These are phyloP conservation scores for Diadegma fenestrale DNA, from an alignment of 2,888 invertebrate species.

Conservation along the genomic window DNA sequence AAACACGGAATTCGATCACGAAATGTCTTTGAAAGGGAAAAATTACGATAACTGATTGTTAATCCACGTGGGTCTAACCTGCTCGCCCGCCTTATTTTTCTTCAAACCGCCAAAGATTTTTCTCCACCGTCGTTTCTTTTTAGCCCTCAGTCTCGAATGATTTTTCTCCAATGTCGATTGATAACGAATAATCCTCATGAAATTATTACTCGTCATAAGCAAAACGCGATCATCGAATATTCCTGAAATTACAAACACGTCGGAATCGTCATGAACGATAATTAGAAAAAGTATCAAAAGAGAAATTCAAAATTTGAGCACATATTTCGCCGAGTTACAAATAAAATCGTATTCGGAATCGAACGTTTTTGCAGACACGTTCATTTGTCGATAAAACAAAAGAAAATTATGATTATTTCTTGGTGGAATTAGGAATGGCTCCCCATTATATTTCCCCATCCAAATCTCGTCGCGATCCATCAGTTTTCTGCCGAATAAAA, in stretches of 20 bases:
- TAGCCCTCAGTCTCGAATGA: neutral
- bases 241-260: neutral
- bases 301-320: neutral
- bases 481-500: too few relatives aligned
- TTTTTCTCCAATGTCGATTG: neutral
- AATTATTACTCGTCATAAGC: neutral
- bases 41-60: neutral
- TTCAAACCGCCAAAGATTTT: neutral
- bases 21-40: neutral
- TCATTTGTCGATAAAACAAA: too few relatives aligned
- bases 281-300: neutral
- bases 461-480: too few relatives aligned
- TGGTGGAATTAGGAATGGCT: too few relatives aligned
- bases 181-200: neutral
- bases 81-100: constrained; percentile 4
- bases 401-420: too few relatives aligned
- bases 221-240: neutral
- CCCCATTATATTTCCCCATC: too few relatives aligned
- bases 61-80: constrained; percentile 62
- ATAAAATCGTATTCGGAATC: neutral
- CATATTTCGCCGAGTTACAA: neutral
- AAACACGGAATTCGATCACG: neutral
- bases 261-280: neutral
- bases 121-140: constrained; percentile 13
- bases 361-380: neutral